Percentiles rank a stretch among this genome's conserved stretches.
Conservation (phyloP, 2,113 vertebrate species). For the Blennius ocellaris region DNA sequence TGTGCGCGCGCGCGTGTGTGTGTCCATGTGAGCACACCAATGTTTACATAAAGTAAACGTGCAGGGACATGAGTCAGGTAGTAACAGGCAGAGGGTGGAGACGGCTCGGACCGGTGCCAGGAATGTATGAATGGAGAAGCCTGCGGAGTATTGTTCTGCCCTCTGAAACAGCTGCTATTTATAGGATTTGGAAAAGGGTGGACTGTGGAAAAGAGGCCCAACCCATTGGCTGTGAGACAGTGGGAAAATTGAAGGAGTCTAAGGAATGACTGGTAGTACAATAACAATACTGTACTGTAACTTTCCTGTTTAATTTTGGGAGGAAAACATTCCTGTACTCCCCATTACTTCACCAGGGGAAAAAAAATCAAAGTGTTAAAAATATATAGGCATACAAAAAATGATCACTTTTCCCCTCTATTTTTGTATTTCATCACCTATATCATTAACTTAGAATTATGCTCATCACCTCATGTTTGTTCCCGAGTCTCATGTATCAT, state of each 20-base stretch:
- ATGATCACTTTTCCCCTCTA: background rate
- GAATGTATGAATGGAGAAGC: slow-evolving; percentile 72
- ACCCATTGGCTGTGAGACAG: slow-evolving; percentile 55
- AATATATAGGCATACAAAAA: background rate
- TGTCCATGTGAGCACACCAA: slow-evolving; percentile 14
- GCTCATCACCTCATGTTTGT: background rate
- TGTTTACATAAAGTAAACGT: slow-evolving; percentile 52
- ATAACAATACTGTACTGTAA: slow-evolving; percentile 36
- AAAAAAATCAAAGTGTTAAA: background rate
- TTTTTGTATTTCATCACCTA: background rate
- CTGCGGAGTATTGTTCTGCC: slow-evolving; percentile 66
- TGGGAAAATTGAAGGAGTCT: slow-evolving; percentile 43
- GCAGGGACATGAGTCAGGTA: slow-evolving; percentile 68
- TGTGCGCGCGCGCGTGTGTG: slow-evolving; percentile 7
- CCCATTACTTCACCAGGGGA: slow-evolving; percentile 25
- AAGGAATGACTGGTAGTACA: slow-evolving; percentile 33
- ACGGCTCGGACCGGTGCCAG: slow-evolving; percentile 42
- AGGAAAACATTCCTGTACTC: background rate
- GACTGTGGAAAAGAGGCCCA: slow-evolving; percentile 49
- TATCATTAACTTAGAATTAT: background rate
- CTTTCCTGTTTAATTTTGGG: slow-evolving; percentile 52
- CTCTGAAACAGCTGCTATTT: slow-evolving; percentile 74
- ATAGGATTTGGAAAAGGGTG: slow-evolving; percentile 72
- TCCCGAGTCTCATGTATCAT: background rate
- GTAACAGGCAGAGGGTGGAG: slow-evolving; percentile 64